Percentiles rank a stretch among this genome's conserved stretches.
Evolutionary conservation across 2,888 invertebrate species (phyloP).

Genomic region (Thereva unica): DNA sequence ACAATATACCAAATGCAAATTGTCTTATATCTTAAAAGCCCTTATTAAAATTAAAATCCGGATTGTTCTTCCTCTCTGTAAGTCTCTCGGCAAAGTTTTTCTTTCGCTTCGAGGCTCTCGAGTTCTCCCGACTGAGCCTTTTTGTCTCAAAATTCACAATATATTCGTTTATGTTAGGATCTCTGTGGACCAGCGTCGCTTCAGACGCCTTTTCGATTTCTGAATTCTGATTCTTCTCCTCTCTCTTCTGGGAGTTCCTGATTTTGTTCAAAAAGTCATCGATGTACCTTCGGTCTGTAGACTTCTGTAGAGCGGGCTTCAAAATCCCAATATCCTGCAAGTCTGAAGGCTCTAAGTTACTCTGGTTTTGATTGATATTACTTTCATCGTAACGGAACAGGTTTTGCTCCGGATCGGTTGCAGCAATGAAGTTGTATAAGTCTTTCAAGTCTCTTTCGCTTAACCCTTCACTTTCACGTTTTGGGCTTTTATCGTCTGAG

Average conservation of each 20-base stretch:
- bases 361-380: background rate
- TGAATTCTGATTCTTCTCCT: background rate
- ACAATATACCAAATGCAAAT: no score
- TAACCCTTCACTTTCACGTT: conserved; percentile 5
- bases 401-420: conserved; percentile 6
- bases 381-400: background rate
- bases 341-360: background rate
- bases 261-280: conserved; percentile 37
- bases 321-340: background rate
- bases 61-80: no score
- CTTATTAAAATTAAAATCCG: no score
- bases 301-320: conserved; percentile 2
- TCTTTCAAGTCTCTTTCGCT: conserved; percentile 25
- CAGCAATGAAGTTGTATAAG: conserved; percentile 24
- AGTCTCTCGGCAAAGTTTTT: no score
- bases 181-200: no score
- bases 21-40: no score
- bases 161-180: no score
- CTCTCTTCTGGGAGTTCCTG: conserved; percentile 9
- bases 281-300: conserved; percentile 33
- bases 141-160: no score
- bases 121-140: no score
- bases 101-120: no score
- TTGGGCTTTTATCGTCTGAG: background rate
- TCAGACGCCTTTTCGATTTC: background rate